Conservation (phyloP, 2,113 vertebrate genomes). For the Heptranchias perlo region DNA sequence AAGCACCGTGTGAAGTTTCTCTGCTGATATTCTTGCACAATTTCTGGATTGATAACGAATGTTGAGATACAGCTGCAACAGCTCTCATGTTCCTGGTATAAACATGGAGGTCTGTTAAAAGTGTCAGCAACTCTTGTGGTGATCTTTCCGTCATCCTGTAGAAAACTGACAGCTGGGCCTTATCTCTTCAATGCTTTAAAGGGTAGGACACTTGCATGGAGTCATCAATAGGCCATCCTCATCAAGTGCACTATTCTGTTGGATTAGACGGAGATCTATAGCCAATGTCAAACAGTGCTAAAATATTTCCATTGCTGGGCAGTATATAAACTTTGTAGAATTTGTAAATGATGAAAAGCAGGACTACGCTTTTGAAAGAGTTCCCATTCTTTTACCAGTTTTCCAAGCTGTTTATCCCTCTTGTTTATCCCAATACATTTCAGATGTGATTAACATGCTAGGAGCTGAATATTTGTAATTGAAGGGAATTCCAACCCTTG, state of each 20-base stretch:
- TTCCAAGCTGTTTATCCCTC: neutral
- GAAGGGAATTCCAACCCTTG: neutral
- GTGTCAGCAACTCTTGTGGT: neutral
- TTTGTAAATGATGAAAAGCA: neutral
- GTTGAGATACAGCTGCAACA: neutral
- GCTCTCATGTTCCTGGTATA: neutral
- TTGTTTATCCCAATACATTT: neutral
- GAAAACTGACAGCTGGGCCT: conserved; percentile 5
- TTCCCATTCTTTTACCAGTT: neutral
- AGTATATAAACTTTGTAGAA: neutral
- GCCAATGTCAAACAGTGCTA: neutral
- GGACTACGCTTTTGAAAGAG: neutral
- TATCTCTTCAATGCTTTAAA: neutral
- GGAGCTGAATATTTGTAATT: neutral
- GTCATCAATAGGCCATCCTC: neutral
- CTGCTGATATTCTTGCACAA: neutral
- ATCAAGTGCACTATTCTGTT: neutral
- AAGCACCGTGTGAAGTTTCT: neutral
- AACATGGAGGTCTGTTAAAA: neutral
- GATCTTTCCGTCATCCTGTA: neutral
- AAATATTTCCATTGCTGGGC: neutral
- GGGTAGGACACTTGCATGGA: neutral
- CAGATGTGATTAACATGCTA: neutral
- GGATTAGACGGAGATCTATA: neutral
- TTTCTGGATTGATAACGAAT: neutral